Percentiles rank a stretch among this genome's conserved stretches.
These are phyloP conservation scores for Pandion haliaetus DNA, from an alignment of 2,113 vertebrate genomes.

Conservation along the genomic window DNA sequence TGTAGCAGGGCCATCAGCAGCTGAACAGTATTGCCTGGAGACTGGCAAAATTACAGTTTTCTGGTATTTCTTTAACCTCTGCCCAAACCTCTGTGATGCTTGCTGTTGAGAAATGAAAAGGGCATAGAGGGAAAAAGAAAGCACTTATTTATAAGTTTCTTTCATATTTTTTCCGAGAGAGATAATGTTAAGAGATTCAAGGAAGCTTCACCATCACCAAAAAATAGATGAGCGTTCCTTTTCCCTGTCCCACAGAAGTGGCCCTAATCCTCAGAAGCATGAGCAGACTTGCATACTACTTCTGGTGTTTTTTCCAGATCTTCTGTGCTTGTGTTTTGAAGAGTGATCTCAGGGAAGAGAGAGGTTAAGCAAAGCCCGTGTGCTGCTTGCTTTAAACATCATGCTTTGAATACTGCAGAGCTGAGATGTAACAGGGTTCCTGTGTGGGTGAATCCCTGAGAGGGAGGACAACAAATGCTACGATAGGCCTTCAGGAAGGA, in stretches of 20 bases:
- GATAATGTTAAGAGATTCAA: not conserved
- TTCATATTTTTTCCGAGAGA: not conserved
- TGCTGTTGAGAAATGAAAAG: not conserved
- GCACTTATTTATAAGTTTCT: not conserved
- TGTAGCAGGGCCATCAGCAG: not conserved
- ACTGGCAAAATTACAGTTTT: not conserved
- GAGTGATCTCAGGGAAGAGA: not conserved
- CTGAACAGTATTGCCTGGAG: not conserved
- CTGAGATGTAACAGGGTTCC: not conserved
- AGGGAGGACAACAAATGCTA: not conserved
- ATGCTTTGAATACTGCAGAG: not conserved
- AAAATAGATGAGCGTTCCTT: not conserved
- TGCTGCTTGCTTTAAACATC: not conserved
- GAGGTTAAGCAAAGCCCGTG: not conserved
- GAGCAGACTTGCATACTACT: not conserved
- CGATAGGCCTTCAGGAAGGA: not conserved
- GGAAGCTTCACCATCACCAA: not conserved
- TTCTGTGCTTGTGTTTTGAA: not conserved
- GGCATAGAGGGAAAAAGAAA: not conserved
- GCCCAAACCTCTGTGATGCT: not conserved
- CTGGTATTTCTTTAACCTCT: not conserved
- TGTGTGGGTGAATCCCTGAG: not conserved
- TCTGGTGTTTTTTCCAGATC: not conserved
- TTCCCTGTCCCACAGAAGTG: not conserved
- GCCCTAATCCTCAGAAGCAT: not conserved